Percentiles rank a stretch among this genome's conserved stretches.
phyloP scores from a whole-genome alignment of 2,113 vertebrate genomes.

The Agapornis roseicollis region DNA sequence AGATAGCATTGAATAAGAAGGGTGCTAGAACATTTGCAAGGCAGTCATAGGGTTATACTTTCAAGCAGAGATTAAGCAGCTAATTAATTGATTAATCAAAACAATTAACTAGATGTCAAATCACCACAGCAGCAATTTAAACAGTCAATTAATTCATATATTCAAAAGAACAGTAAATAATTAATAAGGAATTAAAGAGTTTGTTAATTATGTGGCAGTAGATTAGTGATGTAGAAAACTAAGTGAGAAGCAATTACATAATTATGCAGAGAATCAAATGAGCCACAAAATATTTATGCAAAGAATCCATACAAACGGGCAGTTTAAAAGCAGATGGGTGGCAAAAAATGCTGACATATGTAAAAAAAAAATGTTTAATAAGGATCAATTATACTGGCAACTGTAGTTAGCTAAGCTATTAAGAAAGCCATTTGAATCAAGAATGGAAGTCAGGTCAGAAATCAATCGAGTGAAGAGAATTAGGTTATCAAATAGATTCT shows the following conservation, averaged over 20 bases:
- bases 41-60: constrained; percentile 45
- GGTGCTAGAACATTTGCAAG: neutral
- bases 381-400: constrained; percentile 1
- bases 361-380: neutral
- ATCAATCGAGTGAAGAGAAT: constrained; percentile 11
- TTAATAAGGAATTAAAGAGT: constrained; percentile 60
- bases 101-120: constrained; percentile 55
- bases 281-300: constrained; percentile 62
- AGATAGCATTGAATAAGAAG: neutral
- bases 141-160: constrained; percentile 60
- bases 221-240: constrained; percentile 63
- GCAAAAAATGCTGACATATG: constrained; percentile 18
- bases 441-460: constrained; percentile 19
- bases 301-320: constrained; percentile 48
- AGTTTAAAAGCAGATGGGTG: constrained; percentile 48
- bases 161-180: constrained; percentile 67
- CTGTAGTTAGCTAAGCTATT: constrained; percentile 14
- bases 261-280: constrained; percentile 66
- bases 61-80: constrained; percentile 52
- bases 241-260: constrained; percentile 65
- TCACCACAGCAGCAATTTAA: constrained; percentile 51
- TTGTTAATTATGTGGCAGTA: constrained; percentile 61
- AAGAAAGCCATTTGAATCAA: constrained; percentile 5
- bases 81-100: constrained; percentile 68
- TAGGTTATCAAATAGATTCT: neutral